Conservation (phyloP, 2,113 vertebrate species). For the Ivindomyrus marchei region DNA sequence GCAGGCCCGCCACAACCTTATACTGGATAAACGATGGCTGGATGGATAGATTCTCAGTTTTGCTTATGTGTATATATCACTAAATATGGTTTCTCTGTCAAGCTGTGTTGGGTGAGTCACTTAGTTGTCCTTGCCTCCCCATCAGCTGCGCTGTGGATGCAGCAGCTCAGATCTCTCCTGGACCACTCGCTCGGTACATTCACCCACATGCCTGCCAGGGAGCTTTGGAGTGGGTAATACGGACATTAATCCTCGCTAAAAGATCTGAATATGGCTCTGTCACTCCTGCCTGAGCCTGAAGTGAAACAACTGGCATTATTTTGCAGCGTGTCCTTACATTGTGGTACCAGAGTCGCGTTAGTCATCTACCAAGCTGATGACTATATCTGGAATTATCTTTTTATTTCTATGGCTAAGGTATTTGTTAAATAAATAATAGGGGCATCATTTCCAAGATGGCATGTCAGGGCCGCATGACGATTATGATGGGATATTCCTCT, state of each 20-base stretch:
- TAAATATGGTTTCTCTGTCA: neutral
- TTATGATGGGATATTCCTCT: neutral
- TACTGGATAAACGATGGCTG: neutral
- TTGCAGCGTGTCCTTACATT: neutral
- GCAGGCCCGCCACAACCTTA: neutral
- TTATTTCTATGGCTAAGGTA: neutral
- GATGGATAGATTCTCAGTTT: neutral
- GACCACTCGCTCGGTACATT: neutral
- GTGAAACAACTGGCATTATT: neutral
- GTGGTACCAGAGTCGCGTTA: neutral
- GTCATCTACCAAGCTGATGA: neutral
- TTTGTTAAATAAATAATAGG: neutral
- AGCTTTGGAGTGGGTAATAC: neutral
- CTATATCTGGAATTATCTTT: neutral
- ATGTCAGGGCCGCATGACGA: neutral
- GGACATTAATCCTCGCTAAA: neutral
- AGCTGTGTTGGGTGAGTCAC: neutral
- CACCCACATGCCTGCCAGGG: neutral
- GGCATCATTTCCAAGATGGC: neutral
- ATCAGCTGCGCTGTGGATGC: neutral
- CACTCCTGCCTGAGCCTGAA: neutral
- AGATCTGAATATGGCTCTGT: neutral
- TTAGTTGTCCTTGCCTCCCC: neutral
- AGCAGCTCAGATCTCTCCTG: neutral
- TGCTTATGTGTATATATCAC: neutral